These are phyloP conservation scores for Nothoprocta pentlandii DNA, from an alignment of 2,113 vertebrate species.

Conservation along the genomic window DNA sequence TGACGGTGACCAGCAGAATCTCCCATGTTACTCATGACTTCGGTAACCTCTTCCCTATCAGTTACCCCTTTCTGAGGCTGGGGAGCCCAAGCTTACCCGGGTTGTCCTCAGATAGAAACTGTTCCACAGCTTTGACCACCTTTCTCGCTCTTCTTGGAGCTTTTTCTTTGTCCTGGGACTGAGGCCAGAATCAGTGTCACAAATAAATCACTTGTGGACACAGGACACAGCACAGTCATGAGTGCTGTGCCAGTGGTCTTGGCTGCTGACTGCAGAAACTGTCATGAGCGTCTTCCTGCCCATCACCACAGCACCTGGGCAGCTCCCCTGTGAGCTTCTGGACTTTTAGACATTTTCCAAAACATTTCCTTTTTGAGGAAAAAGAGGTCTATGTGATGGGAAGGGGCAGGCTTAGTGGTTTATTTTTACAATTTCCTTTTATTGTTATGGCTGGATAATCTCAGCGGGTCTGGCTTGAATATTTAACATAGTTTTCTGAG, in stretches of 20 bases:
- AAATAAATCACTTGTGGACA: not conserved
- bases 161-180: not conserved
- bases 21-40: not conserved
- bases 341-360: not conserved
- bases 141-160: accelerated
- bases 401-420: constrained; percentile 10
- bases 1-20: not conserved
- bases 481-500: not conserved
- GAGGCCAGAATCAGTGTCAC: not conserved
- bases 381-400: not conserved
- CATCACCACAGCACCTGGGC: not conserved
- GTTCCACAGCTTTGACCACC: not conserved
- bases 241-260: not conserved
- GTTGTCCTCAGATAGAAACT: not conserved
- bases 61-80: not conserved
- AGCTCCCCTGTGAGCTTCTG: not conserved
- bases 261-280: not conserved
- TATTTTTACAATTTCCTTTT: constrained; percentile 56
- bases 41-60: not conserved
- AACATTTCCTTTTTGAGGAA: not conserved
- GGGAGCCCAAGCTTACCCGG: not conserved
- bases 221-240: accelerated
- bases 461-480: not conserved
- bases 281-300: not conserved
- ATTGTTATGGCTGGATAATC: constrained; percentile 6